Percentiles rank a stretch among this genome's conserved stretches.
phyloP scores from a whole-genome alignment of 2,888 invertebrate species.

The Drosophila putrida region DNA sequence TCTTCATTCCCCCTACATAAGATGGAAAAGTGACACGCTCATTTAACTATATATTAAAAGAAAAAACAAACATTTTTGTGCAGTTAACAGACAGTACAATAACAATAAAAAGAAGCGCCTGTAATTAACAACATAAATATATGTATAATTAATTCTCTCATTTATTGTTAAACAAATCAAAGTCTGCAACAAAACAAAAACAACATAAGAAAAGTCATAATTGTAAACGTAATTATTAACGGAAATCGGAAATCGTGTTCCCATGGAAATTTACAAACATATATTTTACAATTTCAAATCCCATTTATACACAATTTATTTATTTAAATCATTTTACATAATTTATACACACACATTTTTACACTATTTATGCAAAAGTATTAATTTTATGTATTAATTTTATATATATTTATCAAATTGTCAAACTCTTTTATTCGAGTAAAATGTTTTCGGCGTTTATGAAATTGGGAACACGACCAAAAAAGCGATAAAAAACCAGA shows the following conservation, averaged over 20 bases:
- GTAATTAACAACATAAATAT: constrained; percentile 15
- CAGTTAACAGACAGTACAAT: constrained; percentile 59
- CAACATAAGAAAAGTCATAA: constrained; percentile 31
- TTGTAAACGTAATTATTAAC: constrained; percentile 14
- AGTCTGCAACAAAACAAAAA: background rate
- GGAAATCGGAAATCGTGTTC: background rate
- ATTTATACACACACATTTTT: background rate
- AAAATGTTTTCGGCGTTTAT: background rate
- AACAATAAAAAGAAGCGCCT: constrained; percentile 37
- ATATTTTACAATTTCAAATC: background rate
- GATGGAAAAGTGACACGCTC: background rate
- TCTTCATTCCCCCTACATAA: background rate
- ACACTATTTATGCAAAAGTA: too few relatives aligned
- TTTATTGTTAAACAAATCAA: constrained; percentile 6
- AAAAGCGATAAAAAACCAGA: constrained; percentile 7
- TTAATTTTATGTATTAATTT: too few relatives aligned
- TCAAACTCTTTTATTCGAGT: too few relatives aligned
- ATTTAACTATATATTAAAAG: constrained; percentile 17
- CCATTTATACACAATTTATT: background rate
- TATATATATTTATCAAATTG: too few relatives aligned
- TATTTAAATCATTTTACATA: background rate
- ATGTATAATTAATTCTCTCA: constrained; percentile 1
- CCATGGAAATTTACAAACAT: background rate
- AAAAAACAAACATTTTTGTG: constrained; percentile 28
- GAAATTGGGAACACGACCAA: constrained; percentile 4